phyloP scores from a whole-genome alignment of 2,888 invertebrate species.

The Tetragonula carbonaria region DNA sequence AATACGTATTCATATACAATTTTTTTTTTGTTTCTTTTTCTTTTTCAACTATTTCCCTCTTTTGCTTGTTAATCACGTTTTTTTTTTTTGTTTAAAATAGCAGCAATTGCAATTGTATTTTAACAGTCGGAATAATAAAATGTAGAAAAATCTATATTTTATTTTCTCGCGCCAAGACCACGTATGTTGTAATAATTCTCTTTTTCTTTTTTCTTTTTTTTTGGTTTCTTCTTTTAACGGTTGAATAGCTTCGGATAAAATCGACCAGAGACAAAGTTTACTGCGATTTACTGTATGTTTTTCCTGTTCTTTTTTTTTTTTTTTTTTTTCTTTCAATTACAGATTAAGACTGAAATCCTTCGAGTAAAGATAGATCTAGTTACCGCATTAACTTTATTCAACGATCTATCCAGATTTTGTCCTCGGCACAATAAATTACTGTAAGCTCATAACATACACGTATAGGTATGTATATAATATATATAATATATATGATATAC shows the following conservation, averaged over 20 bases:
- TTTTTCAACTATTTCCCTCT: too few species aligned
- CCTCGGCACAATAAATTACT: conserved; percentile 7
- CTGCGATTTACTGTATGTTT: neutral
- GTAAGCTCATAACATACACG: conserved; percentile 39
- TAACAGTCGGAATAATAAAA: conserved; percentile 56
- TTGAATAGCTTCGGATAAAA: conserved; percentile 12
- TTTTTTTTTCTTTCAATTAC: neutral
- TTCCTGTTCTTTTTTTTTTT: neutral
- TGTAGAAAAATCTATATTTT: conserved; percentile 62
- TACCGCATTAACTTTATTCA: conserved; percentile 25
- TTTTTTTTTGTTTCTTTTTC: neutral
- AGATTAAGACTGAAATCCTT: conserved; percentile 34
- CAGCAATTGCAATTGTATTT: conserved; percentile 11
- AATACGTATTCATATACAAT: neutral
- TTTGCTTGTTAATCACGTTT: conserved; percentile 4
- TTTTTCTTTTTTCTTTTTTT: neutral
- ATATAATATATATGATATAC: conserved; percentile 8
- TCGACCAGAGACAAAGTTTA: conserved; percentile 21
- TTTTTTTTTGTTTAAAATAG: neutral
- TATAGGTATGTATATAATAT: neutral
- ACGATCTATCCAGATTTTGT: conserved; percentile 4
- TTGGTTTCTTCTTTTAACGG: neutral
- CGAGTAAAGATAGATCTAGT: conserved; percentile 12
- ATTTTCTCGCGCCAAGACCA: conserved; percentile 28
- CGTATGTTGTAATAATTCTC: neutral